Conservation (phyloP, 2,888 invertebrate genomes). For the Ormyrus rosae region DNA sequence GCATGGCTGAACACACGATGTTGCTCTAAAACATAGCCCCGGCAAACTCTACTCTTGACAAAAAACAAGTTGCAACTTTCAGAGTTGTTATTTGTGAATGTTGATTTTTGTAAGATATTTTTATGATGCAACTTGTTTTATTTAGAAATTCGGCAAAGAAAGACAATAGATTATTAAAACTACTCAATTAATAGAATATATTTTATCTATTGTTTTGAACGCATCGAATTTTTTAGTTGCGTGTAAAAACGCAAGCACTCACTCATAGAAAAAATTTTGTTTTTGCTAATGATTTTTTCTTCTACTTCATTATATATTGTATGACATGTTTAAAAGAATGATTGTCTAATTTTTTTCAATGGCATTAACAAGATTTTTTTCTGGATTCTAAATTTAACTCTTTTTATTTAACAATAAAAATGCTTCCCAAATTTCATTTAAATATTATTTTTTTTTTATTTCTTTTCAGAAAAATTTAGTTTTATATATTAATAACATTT, state of each 20-base stretch:
- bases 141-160: slow-evolving; percentile 3
- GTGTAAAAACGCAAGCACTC: neutral
- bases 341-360: neutral
- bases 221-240: neutral
- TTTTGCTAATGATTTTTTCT: slow-evolving; percentile 7
- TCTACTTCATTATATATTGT: neutral
- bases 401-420: neutral
- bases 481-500: slow-evolving; percentile 39
- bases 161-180: neutral
- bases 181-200: no score
- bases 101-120: neutral
- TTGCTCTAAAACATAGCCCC: slow-evolving; percentile 38
- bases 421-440: neutral
- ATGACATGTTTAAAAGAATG: neutral
- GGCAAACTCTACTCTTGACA: neutral
- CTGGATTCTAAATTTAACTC: neutral
- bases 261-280: slow-evolving; percentile 27
- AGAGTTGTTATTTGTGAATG: neutral
- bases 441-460: slow-evolving; percentile 1
- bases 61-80: slow-evolving; percentile 11
- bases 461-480: neutral
- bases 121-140: neutral
- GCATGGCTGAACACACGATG: slow-evolving; percentile 54
- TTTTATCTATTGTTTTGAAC: neutral
- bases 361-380: slow-evolving; percentile 37